A percentile compares a stretch with the other conserved stretches of the same genome.
phyloP scores from a whole-genome alignment of 2,797 vertebrate genomes.

The Simalia tracyae region DNA sequence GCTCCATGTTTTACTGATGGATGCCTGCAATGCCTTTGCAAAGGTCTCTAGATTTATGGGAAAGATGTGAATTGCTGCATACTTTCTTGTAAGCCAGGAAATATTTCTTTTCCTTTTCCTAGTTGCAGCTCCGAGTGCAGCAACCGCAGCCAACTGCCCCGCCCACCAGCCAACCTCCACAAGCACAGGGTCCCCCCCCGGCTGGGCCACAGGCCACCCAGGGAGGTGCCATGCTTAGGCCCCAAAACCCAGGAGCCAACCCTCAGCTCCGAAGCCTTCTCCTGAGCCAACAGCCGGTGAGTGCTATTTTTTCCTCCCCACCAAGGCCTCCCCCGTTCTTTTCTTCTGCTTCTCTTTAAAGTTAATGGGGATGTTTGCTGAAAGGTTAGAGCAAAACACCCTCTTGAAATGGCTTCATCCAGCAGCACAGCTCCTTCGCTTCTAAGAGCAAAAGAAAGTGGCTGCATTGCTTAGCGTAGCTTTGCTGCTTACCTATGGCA shows the following conservation, averaged over 20 bases:
- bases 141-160: conserved; percentile 55
- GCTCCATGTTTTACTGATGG: background rate
- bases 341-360: background rate
- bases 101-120: background rate
- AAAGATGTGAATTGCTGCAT: background rate
- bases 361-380: background rate
- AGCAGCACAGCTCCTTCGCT: background rate
- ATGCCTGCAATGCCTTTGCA: background rate
- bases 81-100: no score
- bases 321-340: background rate
- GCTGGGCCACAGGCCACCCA: conserved; percentile 74
- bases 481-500: background rate
- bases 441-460: background rate
- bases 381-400: background rate
- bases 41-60: background rate
- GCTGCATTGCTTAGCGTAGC: background rate
- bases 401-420: background rate
- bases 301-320: conserved; percentile 15
- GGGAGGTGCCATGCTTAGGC: conserved; percentile 80
- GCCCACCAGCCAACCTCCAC: conserved; percentile 49
- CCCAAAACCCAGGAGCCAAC: conserved; percentile 90
- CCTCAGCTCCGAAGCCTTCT: conserved; percentile 91
- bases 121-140: conserved; percentile 60
- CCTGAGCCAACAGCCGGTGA: conserved; percentile 89
- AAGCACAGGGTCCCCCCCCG: conserved; percentile 71